A percentile compares a stretch with the other conserved stretches of the same genome.
Conservation (phyloP, 2,888 invertebrate species). For the Piscicola geometra region DNA sequence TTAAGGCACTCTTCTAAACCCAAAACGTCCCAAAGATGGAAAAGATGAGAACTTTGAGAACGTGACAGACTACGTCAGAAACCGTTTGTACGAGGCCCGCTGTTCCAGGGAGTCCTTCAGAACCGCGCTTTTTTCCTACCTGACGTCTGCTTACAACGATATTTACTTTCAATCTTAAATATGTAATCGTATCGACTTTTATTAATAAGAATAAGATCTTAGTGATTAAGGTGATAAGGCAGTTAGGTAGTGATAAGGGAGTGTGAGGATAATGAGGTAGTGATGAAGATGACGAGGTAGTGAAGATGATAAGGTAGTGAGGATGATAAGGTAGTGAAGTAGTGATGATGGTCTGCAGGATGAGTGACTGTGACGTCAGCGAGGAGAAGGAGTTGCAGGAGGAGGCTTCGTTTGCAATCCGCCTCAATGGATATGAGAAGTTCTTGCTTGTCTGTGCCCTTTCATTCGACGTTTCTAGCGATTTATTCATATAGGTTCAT, state of each 20-base stretch:
- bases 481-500: no score
- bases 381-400: slow-evolving; percentile 15
- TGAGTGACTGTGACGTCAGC: slow-evolving; percentile 8
- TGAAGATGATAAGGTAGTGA: no score
- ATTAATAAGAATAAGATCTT: no score
- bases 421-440: slow-evolving; percentile 17
- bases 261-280: neutral
- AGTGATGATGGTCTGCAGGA: no score
- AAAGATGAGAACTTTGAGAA: slow-evolving; percentile 3
- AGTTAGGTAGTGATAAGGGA: no score
- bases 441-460: slow-evolving; percentile 17
- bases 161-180: neutral
- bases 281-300: no score
- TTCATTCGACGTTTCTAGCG: no score
- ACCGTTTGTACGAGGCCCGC: neutral
- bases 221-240: no score
- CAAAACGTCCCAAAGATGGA: no score
- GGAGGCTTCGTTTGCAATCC: neutral
- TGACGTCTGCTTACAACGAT: slow-evolving; percentile 5
- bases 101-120: slow-evolving; percentile 31
- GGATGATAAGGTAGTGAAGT: no score
- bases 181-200: no score
- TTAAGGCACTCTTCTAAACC: no score
- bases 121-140: slow-evolving; percentile 17
- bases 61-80: slow-evolving; percentile 24